Evolutionary conservation across 2,888 invertebrate species (phyloP), one percentile per base, ranked within the genome.

Genomic region (Drosophila mayaguana): DNA sequence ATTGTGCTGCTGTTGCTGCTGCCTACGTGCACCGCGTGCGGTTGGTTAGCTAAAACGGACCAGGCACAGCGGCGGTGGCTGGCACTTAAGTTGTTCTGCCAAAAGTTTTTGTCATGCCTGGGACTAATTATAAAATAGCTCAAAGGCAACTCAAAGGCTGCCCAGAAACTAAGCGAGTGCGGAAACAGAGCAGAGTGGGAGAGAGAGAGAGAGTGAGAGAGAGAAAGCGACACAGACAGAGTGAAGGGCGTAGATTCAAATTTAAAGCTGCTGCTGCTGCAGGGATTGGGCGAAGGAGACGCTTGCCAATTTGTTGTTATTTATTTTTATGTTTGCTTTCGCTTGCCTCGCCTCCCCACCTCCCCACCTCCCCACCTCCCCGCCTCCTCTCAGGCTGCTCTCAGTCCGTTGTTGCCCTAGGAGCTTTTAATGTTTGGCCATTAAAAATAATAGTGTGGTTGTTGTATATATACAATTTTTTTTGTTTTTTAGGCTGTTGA

Each of bases 121-220:
- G 85, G 83, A 88, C 86, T 87, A 87, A 87, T 87, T 87, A 87
- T 87, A 87, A 87, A 87, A 87, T 89, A 85, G 89, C 86, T 89
- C 78, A 88, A 87, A 87, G 86, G 89, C 86, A 83, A 73, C 75
- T 87, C 79, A 76, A 78, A 81, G 75, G 82, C 72, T 77, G 73
- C 63, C 62, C 83, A 63, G 61, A 34, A 62, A 56, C 43, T 43
- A 56, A 56, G 56, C 55, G 50, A 59, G 14, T 60, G 38, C 22
- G 9, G 40, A 25, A 66, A 45, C 46, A 64, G 69, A 48, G 55
- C 50, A 63, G 57, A 53, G 48, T 42, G 38, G 32, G 45, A 22
- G 43, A 48, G 38, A 28, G 11, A 11, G 5, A 18, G 18, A 32
- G 48, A 34, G 42, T 7, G 28, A 7, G 7, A 28, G 55, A 63